Base-by-base conservation (phyloP, 1,140 invertebrate species). In the Wasmannia auropunctata region DNA sequence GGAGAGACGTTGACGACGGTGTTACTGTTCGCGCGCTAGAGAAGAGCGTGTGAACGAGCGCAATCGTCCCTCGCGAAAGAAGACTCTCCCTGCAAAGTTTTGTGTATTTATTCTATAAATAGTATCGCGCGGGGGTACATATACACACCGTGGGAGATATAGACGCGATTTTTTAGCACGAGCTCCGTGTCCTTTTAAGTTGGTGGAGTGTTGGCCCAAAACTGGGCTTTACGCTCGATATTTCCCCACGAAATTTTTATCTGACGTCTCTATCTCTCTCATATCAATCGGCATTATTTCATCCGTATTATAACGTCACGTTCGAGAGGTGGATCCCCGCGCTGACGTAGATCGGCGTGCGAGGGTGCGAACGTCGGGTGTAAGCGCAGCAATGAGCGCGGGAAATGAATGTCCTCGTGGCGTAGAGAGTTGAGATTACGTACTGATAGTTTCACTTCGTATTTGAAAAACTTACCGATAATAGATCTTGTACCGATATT, bases 101-200 rank as follows among this genome's bases (percentile, higher is more conserved):
- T 74, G 14, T 83, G 79, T 83, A 83, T 74, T 83, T 83, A 60
- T 51, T 58, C 51, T 83, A 70, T 83, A 83, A 83, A 83, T 83
- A 83, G 37, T 72, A 67, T 58, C 65, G 51, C 65, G 51, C 37
- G 43, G 10, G 19, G 28, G 4, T 16, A 63, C 7, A 34, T 75
- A 25, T 7, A 63, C 7, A 34, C 58, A 25, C 3, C 37, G 11
- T 37, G 62, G 46, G 8, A n/a, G 28, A 16, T 79, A 25, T 25
- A 69, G 25, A 22, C 25, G 56, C 19, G 74, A 62, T 40, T 77
- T 46, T 77, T 46, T 28, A 67, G 43, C 43, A 63, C 37, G 25
- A 77, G 37, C 28, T 69, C 31, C n/a, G n/a, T n/a, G n/a, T n/a
- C 31, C 14, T 51, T 54, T 69, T 67, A 51, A 49, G 10, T 10